phyloP scores from a whole-genome alignment of 2,888 invertebrate species.

The Beris chalybata region DNA sequence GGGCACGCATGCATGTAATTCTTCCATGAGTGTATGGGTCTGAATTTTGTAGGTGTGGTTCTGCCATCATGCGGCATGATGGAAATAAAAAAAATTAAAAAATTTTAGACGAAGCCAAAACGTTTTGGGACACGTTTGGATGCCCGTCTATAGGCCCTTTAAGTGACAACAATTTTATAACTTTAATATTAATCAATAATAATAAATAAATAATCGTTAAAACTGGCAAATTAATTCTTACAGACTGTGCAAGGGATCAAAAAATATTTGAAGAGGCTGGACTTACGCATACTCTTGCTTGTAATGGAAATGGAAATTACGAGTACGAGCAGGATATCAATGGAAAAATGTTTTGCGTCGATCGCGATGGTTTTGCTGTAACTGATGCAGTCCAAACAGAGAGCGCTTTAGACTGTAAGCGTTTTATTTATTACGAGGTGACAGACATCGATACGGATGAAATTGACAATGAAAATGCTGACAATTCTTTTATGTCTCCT shows the following conservation, averaged over 20 bases:
- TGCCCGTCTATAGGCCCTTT: too few species aligned
- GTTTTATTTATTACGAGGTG: conserved; percentile 40
- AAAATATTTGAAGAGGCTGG: conserved; percentile 59
- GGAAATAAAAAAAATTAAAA: too few species aligned
- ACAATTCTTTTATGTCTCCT: conserved; percentile 14
- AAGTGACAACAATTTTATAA: background rate
- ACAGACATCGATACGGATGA: background rate
- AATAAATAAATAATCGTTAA: background rate
- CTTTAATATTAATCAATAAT: background rate
- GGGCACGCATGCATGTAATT: too few species aligned
- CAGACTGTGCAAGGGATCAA: conserved; percentile 67
- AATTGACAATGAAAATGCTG: background rate
- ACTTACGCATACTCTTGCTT: conserved; percentile 58
- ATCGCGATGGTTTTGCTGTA: conserved; percentile 62
- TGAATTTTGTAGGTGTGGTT: background rate
- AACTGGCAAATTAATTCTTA: too few species aligned
- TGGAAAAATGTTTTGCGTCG: conserved; percentile 63
- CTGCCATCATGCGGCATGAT: too few species aligned
- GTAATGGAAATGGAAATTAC: conserved; percentile 64
- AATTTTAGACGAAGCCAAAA: too few species aligned
- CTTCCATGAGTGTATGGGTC: too few species aligned
- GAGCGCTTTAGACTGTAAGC: conserved; percentile 38
- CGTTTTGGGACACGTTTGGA: too few species aligned
- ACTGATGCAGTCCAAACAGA: conserved; percentile 40
- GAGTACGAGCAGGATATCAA: conserved; percentile 58